These are phyloP conservation scores for Silurus meridionalis DNA, from an alignment of 2,113 vertebrate genomes.

Conservation along the genomic window DNA sequence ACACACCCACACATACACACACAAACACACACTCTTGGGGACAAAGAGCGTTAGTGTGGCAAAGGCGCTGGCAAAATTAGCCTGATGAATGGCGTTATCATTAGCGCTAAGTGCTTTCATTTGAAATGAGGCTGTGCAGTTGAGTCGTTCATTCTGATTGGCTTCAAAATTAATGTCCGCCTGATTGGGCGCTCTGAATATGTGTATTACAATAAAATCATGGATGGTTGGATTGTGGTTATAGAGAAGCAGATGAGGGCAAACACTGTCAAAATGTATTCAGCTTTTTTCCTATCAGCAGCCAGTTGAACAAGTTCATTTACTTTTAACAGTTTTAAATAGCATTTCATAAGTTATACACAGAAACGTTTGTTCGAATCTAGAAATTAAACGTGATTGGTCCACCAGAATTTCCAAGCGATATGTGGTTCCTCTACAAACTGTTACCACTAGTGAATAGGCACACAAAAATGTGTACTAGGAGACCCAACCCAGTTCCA, in stretches of 20 bases:
- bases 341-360: background rate
- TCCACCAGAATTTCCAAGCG: too few relatives aligned
- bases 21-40: conserved; percentile 25
- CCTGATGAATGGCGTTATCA: conserved; percentile 43
- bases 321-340: background rate
- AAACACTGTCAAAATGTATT: background rate
- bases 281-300: background rate
- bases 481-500: too few relatives aligned
- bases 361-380: background rate
- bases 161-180: background rate
- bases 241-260: background rate
- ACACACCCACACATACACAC: conserved; percentile 38
- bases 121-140: background rate
- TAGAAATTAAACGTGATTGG: background rate
- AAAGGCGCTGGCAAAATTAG: conserved; percentile 28
- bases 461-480: too few relatives aligned
- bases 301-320: background rate
- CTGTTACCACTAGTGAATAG: too few relatives aligned
- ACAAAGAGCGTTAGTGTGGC: background rate
- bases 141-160: conserved; percentile 4
- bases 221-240: background rate
- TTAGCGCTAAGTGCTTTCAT: conserved; percentile 25
- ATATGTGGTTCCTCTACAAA: too few relatives aligned
- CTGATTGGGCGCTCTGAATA: background rate
- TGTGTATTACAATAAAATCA: background rate